A percentile compares a stretch with the other conserved stretches of the same genome.
These are phyloP conservation scores for Syngnathoides biaculeatus DNA, from an alignment of 2,113 vertebrate species.

Conservation along the genomic window DNA sequence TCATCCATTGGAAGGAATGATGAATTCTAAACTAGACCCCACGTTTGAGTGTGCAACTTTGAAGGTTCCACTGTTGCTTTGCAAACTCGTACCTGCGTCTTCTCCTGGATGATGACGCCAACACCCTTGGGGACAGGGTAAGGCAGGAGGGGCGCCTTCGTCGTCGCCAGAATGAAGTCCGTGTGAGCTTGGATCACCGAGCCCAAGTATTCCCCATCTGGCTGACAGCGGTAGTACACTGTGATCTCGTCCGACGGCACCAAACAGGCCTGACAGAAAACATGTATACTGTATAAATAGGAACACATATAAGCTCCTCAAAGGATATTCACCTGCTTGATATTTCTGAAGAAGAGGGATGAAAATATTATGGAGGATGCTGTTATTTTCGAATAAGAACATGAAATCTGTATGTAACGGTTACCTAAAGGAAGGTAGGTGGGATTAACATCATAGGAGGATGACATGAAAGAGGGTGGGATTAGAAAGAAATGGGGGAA, in stretches of 20 bases:
- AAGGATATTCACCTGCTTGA: constrained; percentile 4
- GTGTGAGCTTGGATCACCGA: constrained; percentile 82
- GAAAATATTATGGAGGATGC: neutral
- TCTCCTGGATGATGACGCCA: constrained; percentile 86
- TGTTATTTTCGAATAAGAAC: neutral
- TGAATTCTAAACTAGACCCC: too few species aligned
- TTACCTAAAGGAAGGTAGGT: neutral
- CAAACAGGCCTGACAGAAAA: constrained; percentile 78
- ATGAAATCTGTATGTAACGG: constrained; percentile 9
- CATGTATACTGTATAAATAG: neutral
- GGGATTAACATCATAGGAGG: constrained; percentile 16
- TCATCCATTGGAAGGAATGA: too few species aligned
- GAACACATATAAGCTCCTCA: neutral
- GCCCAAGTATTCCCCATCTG: constrained; percentile 82
- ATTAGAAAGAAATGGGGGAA: constrained; percentile 12
- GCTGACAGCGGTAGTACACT: constrained; percentile 82
- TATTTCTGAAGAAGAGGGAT: neutral
- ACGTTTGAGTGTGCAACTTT: neutral
- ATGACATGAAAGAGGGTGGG: neutral
- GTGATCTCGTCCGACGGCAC: constrained; percentile 92
- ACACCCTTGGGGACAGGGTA: constrained; percentile 80
- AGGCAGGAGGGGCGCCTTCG: constrained; percentile 83
- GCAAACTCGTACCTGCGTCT: constrained; percentile 78
- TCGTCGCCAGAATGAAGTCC: constrained; percentile 91
- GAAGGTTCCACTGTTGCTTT: neutral